A percentile compares a stretch with the other conserved stretches of the same genome.
These are phyloP conservation scores for Plotosus lineatus DNA, from an alignment of 2,113 vertebrate genomes.

Conservation along the genomic window DNA sequence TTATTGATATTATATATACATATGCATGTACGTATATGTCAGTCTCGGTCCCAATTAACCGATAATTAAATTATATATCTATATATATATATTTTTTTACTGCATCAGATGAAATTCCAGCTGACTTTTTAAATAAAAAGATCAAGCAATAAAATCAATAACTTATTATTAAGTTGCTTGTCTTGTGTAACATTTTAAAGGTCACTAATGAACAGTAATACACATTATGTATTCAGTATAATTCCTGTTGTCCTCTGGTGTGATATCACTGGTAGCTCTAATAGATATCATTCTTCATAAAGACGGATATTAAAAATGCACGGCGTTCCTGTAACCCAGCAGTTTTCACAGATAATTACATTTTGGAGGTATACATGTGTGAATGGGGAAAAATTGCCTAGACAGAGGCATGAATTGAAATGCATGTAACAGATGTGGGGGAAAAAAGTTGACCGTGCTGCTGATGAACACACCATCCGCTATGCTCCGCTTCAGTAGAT, in stretches of 20 bases:
- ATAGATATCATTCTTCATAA: neutral
- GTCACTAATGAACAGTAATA: neutral
- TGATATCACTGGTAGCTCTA: neutral
- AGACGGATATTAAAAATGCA: neutral
- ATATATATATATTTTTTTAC: too few species aligned
- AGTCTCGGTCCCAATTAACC: too few species aligned
- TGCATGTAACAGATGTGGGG: neutral
- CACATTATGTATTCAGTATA: neutral
- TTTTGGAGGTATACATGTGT: too few species aligned
- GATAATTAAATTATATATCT: too few species aligned
- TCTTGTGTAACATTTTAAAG: neutral
- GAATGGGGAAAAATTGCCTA: neutral
- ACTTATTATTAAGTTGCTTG: neutral
- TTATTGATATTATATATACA: too few species aligned
- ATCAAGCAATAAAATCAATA: too few species aligned
- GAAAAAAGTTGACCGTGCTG: neutral
- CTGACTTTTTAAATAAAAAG: too few species aligned
- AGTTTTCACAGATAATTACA: too few species aligned
- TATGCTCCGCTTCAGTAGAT: slow-evolving; percentile 91
- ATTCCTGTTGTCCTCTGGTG: neutral
- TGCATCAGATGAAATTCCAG: too few species aligned
- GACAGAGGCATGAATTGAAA: neutral
- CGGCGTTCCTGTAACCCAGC: too few species aligned
- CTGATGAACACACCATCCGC: slow-evolving; percentile 81
- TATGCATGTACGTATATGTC: too few species aligned